Evolutionary conservation across 2,797 vertebrate species (phyloP), one percentile per base, ranked within the genome.

Genomic region (Parauchenoglanis ngamensis): DNA sequence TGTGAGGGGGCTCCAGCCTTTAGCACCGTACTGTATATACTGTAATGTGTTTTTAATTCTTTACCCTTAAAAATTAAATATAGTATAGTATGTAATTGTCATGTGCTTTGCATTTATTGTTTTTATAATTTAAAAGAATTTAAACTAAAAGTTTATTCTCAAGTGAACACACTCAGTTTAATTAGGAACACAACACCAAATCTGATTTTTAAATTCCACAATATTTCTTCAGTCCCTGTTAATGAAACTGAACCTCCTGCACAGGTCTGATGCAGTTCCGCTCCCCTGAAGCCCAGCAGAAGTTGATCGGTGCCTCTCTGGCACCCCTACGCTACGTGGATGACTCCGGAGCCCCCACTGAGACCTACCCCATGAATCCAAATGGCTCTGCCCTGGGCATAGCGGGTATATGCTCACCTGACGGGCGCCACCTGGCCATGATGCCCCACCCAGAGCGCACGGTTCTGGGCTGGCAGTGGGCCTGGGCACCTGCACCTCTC

Each of bases 401-500:
- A 0, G 98, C 98, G 0, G 97, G 96, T 0, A 89, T 98, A 57
- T 97, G 96, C 91, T 98, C 97, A 19, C 85, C 56, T 0, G 96
- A 98, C 0, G 97, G 98, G 5, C 95, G 97, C 46, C 98, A 98
- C 92, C 91, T 99, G 88, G 97, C 97, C 75, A 93, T 97, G 93
- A 98, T 99, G 98, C 98, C 98, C 0, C 98, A 99, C 89, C 98
- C 98, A 0, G 97, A 99, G 94, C 95, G 98, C n/a, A 95, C 96
- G 6, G 96, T 97, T 77, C 91, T 97, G 63, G 91, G 92, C 28
- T 98, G 98, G 98, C 98, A 98, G 92, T 98, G 98, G 98, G 93
- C 97, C 0, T 98, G 97, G 97, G 94, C 95, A 25, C 97, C 97
- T 0, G 89, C 90, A 28, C 90, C 92, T 1, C 92, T 97, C 88